These are phyloP conservation scores for Pterocles burchelli DNA, from an alignment of 2,113 vertebrate genomes.

Conservation along the genomic window DNA sequence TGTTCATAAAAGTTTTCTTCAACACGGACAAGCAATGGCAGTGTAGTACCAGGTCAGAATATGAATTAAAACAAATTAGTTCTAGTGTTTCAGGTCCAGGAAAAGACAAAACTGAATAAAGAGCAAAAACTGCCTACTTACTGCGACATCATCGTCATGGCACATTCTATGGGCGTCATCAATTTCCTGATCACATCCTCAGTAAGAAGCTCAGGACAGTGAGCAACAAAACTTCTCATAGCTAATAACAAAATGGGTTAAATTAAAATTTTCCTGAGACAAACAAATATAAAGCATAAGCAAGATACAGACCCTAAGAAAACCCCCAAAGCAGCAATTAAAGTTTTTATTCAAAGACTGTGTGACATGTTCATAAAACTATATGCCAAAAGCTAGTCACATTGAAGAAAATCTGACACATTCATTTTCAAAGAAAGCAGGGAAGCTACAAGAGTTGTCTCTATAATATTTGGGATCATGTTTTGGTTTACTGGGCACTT, in stretches of 20 bases:
- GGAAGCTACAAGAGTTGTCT: background rate
- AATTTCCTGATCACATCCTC: constrained; percentile 96
- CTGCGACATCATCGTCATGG: constrained; percentile 99
- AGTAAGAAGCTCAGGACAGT: constrained; percentile 96
- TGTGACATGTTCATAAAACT: background rate
- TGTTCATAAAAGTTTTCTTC: background rate
- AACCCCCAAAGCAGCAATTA: background rate
- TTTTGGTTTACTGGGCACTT: background rate
- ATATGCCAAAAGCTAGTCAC: background rate
- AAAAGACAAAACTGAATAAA: background rate
- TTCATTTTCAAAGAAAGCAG: background rate
- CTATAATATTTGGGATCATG: background rate
- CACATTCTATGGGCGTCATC: constrained; percentile 98
- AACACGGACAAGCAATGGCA: background rate
- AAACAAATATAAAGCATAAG: background rate
- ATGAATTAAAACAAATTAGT: background rate
- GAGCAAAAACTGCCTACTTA: constrained; percentile 77
- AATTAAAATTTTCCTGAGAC: background rate
- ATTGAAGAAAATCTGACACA: background rate
- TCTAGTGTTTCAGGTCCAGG: background rate
- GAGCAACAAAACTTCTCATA: constrained; percentile 98
- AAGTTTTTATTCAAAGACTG: background rate
- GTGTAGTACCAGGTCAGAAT: background rate
- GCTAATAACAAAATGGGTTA: constrained; percentile 73
- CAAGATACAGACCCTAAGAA: background rate